Conservation (phyloP, 2,797 vertebrate species). For the Enteromius paludinosus region DNA sequence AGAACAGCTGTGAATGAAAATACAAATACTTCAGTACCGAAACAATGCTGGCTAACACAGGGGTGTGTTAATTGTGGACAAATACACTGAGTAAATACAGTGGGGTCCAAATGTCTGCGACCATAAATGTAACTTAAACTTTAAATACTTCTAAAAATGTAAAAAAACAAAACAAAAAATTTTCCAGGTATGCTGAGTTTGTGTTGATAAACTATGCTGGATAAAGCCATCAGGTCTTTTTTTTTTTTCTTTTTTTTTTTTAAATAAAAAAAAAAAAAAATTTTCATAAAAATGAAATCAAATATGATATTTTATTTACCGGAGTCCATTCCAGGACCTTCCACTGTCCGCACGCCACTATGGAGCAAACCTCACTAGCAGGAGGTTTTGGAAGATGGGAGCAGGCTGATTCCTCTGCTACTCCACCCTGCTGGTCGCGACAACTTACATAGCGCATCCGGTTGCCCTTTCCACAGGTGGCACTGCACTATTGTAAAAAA, state of each 20-base stretch:
- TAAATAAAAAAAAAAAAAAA: too few relatives aligned
- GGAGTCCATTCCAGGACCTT: constrained; percentile 94
- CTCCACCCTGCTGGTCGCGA: constrained; percentile 91
- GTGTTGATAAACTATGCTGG: background rate
- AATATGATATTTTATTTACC: constrained; percentile 76
- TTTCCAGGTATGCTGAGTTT: too few relatives aligned
- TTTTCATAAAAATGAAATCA: background rate
- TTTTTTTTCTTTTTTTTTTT: too few relatives aligned
- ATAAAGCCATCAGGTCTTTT: background rate
- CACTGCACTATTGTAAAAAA: constrained; percentile 84
- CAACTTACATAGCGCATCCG: constrained; percentile 98
- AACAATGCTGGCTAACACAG: background rate
- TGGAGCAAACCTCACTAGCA: constrained; percentile 87
- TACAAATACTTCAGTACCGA: constrained; percentile 11
- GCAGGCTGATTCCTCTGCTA: constrained; percentile 90
- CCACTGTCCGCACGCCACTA: constrained; percentile 92
- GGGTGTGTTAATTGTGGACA: background rate
- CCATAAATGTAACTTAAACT: background rate
- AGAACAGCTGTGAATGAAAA: constrained; percentile 31
- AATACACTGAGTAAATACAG: background rate
- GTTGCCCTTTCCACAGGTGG: constrained; percentile 93
- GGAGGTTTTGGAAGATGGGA: constrained; percentile 86
- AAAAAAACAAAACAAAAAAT: background rate
- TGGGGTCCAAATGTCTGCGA: background rate
- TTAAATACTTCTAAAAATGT: background rate